phyloP scores from a whole-genome alignment of 2,888 invertebrate genomes.

The Melitaea athalia region DNA sequence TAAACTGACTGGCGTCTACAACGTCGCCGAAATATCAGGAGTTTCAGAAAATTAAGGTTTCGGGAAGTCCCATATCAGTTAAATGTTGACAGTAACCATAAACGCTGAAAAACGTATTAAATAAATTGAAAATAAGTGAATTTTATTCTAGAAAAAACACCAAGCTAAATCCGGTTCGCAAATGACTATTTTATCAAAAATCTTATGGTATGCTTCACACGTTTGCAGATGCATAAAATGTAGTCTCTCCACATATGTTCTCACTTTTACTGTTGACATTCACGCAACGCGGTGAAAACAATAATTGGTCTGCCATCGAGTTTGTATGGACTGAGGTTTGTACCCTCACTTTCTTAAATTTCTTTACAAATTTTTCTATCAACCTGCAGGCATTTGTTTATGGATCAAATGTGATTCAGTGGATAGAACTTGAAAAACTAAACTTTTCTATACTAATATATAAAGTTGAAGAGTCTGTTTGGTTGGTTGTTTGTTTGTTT shows the following conservation, averaged over 20 bases:
- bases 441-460: too few species aligned
- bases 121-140: too few species aligned
- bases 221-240: background rate
- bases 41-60: too few species aligned
- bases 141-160: too few species aligned
- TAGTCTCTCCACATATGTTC: slow-evolving; percentile 22
- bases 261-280: slow-evolving; percentile 72
- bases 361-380: slow-evolving; percentile 33
- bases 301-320: slow-evolving; percentile 56
- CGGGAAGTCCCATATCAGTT: too few species aligned
- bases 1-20: too few species aligned
- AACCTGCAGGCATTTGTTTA: background rate
- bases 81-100: too few species aligned
- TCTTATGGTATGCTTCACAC: background rate
- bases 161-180: background rate
- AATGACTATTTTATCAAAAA: background rate
- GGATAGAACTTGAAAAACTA: background rate
- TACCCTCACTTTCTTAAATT: slow-evolving; percentile 38
- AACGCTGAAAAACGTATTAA: too few species aligned
- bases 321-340: slow-evolving; percentile 31
- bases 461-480: too few species aligned
- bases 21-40: too few species aligned
- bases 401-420: background rate
- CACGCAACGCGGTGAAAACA: slow-evolving; percentile 71
- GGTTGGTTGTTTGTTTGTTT: too few species aligned